Conservation (phyloP, 1,140 invertebrate genomes). For the Drosophila jambulina region DNA sequence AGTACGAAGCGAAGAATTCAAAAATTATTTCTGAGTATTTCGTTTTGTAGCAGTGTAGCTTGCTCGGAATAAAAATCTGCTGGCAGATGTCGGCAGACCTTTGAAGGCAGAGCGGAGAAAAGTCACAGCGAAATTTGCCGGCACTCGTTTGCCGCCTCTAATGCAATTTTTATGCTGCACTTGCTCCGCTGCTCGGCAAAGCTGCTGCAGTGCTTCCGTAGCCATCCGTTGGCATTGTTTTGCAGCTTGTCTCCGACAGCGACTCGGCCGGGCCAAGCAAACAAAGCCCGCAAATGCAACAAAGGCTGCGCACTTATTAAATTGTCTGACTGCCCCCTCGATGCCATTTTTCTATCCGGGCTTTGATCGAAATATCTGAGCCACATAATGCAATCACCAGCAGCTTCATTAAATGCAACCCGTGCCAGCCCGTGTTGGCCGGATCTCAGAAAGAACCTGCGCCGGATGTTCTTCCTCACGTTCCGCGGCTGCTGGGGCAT, state of each 20-base stretch:
- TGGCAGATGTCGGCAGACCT: slow-evolving; percentile 20
- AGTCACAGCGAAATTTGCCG: slow-evolving; percentile 46
- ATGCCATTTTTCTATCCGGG: slow-evolving; percentile 14
- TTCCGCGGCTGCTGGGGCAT: slow-evolving; percentile 2
- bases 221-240: slow-evolving; percentile 54
- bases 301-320: slow-evolving; percentile 69
- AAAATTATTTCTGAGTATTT: background rate
- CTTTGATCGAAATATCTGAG: slow-evolving; percentile 65
- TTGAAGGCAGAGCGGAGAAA: background rate
- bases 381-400: slow-evolving; percentile 64
- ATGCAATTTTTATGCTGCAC: slow-evolving; percentile 80
- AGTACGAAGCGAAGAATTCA: background rate
- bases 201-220: slow-evolving; percentile 57
- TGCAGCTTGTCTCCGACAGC: slow-evolving; percentile 21
- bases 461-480: slow-evolving; percentile 27
- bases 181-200: slow-evolving; percentile 40
- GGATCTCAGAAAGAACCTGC: slow-evolving; percentile 22
- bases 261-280: slow-evolving; percentile 12
- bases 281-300: slow-evolving; percentile 17
- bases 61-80: slow-evolving; percentile 11
- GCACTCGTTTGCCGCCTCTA: slow-evolving; percentile 58
- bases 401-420: slow-evolving; percentile 60
- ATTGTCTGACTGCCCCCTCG: slow-evolving; percentile 45
- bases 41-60: slow-evolving; percentile 6
- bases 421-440: slow-evolving; percentile 19